Evolutionary conservation across 1,140 invertebrate genomes (phyloP).

Genomic region (fruit fly (Drosophila melanogaster)): DNA sequence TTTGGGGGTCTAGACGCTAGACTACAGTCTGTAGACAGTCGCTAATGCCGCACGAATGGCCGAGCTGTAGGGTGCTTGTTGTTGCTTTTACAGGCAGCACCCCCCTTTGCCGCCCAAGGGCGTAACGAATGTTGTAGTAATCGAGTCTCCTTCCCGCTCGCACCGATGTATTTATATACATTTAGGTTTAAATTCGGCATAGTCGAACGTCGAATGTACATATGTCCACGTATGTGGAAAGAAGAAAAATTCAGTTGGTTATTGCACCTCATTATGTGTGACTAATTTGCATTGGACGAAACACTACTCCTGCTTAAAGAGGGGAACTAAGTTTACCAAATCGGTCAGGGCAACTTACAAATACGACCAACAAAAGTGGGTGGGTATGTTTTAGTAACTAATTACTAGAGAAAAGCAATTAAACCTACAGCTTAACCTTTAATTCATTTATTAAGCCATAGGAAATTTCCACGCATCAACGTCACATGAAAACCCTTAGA

Average conservation of each 20-base stretch:
- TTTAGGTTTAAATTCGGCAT: constrained; percentile 8
- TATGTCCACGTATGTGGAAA: constrained; percentile 22
- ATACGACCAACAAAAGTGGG: background rate
- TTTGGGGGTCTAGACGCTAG: constrained; percentile 34
- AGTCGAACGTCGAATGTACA: background rate
- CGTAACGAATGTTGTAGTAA: constrained; percentile 60
- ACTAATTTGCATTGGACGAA: constrained; percentile 23
- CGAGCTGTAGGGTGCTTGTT: constrained; percentile 44
- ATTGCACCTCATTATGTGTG: constrained; percentile 41
- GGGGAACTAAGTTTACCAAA: constrained; percentile 7
- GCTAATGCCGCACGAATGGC: constrained; percentile 66
- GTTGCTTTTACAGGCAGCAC: constrained; percentile 43
- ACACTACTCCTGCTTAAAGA: constrained; percentile 18
- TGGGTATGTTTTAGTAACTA: background rate
- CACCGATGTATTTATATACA: background rate
- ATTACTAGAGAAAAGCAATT: background rate
- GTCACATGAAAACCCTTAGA: background rate
- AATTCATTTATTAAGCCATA: no score
- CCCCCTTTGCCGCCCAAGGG: constrained; percentile 43
- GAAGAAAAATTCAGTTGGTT: constrained; percentile 23
- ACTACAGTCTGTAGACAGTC: constrained; percentile 41
- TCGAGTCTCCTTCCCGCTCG: constrained; percentile 3
- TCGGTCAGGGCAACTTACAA: constrained; percentile 22
- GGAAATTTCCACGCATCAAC: background rate
- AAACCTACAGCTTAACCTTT: no score